Evolutionary conservation across 2,113 vertebrate genomes (phyloP).

Genomic region (Patagioenas fasciata): DNA sequence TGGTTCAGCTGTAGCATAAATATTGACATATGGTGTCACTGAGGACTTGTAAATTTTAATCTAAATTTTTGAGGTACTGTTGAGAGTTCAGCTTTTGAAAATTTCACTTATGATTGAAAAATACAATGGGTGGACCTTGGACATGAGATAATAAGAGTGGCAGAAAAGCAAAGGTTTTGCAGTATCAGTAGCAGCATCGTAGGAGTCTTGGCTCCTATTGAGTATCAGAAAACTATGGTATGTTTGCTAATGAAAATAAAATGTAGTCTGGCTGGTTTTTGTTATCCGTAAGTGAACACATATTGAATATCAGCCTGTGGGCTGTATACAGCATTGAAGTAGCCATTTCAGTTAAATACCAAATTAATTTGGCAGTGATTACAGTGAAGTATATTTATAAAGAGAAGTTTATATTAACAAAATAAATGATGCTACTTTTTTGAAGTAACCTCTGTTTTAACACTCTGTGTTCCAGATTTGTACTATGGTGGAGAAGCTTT

Average conservation of each 20-base stretch:
- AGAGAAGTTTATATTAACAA: neutral
- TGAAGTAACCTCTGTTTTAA: neutral
- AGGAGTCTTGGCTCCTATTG: neutral
- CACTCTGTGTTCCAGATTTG: conserved; percentile 83
- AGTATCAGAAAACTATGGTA: neutral
- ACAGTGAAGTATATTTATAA: neutral
- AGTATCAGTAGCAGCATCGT: neutral
- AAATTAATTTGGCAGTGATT: neutral
- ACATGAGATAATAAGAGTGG: neutral
- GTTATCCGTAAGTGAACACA: neutral
- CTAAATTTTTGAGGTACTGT: neutral
- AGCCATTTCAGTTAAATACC: neutral
- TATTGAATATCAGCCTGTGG: neutral
- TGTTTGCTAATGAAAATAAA: neutral
- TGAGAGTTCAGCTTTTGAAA: neutral
- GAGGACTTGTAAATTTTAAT: neutral
- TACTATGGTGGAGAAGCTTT: conserved; percentile 99
- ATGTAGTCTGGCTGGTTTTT: neutral
- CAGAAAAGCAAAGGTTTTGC: neutral
- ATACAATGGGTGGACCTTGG: neutral
- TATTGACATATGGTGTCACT: neutral
- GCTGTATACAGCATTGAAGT: neutral
- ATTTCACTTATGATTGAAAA: neutral
- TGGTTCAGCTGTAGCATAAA: neutral
- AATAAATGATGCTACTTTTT: neutral